Percentiles rank a stretch among this genome's conserved stretches.
Evolutionary conservation across 2,113 vertebrate genomes (phyloP).

Genomic region (Oostethus manadensis): DNA sequence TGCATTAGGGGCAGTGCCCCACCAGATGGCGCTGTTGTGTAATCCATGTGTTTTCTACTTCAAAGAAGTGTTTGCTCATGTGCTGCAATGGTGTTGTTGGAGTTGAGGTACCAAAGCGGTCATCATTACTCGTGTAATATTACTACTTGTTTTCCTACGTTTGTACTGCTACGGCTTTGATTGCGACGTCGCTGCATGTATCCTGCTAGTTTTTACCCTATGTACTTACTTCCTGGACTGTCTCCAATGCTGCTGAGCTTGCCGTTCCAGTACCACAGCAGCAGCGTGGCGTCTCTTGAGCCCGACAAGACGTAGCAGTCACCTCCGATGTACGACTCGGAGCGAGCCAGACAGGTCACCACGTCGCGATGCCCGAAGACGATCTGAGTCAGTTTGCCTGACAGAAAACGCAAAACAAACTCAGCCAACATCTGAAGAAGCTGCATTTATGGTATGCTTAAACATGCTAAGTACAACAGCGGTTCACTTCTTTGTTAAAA

Average conservation of each 20-base stretch:
- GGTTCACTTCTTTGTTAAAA: too few relatives aligned
- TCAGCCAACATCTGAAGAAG: neutral
- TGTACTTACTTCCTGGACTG: slow-evolving; percentile 79
- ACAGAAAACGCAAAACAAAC: slow-evolving; percentile 1
- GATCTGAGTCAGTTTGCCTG: slow-evolving; percentile 95
- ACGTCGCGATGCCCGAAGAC: slow-evolving; percentile 96
- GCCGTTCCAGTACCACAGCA: slow-evolving; percentile 99
- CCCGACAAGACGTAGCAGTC: slow-evolving; percentile 96
- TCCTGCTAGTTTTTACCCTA: neutral
- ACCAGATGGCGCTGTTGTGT: neutral
- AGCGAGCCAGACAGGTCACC: slow-evolving; percentile 90
- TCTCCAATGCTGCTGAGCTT: slow-evolving; percentile 89
- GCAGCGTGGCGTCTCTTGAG: slow-evolving; percentile 91
- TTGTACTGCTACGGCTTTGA: neutral
- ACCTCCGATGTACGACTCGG: slow-evolving; percentile 94
- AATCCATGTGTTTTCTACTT: neutral
- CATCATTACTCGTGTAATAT: neutral
- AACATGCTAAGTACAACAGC: too few relatives aligned
- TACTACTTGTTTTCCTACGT: too few relatives aligned
- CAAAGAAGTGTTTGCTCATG: too few relatives aligned
- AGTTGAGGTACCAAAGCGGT: too few relatives aligned
- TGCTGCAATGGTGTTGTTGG: too few relatives aligned
- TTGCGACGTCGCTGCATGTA: too few relatives aligned
- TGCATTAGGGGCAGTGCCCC: neutral
- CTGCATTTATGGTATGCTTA: too few relatives aligned